Evolutionary conservation across 2,113 vertebrate genomes (phyloP), one percentile per base, ranked within the genome.

Genomic region (Cnemophilus loriae): DNA sequence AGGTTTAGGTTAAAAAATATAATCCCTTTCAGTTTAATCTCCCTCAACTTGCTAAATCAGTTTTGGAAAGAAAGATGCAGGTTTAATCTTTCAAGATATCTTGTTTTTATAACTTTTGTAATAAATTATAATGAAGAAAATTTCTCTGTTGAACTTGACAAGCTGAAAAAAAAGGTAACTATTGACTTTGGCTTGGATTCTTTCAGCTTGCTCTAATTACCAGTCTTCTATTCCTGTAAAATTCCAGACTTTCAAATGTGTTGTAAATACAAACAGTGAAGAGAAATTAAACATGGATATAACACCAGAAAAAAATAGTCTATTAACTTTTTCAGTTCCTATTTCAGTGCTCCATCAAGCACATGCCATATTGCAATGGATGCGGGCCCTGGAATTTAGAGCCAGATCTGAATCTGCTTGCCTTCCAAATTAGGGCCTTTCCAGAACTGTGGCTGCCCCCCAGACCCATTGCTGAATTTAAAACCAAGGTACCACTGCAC

Each of bases 191-290:
- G 49, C 53, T 95, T 64, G 53, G 42, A 68, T 84, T 83, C 47
- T 89, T 93, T 59, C 42, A 86, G 56, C 57, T 92, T 90, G 23
- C 57, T 80, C 32, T 95, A 90, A 93, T 94, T 96, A 94, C 67
- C 41, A 41, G 50, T 59, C 41, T 89, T 93, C 73, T 69, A 77
- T 78, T 90, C 57, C 85, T n/a, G 59, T 42, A 83, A 92, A 94
- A 95, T 88, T 39, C 55, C 82, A 90, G 87, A 59, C 73, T 89
- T 95, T 79, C 74, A 96, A 69, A 84, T 28, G 26, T 74, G 28
- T 27, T 69, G 15, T 64, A 91, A 75, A 80, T 26, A 60, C 24
- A 93, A 87, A 71, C 89, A 93, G 23, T 71, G 47, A 79, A 84
- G 81, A 83, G 33, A 92, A 75, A 93, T 83, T 83, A 93, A 89